Conservation (phyloP, 2,888 invertebrate genomes). For the Callyntrura sp. region DNA sequence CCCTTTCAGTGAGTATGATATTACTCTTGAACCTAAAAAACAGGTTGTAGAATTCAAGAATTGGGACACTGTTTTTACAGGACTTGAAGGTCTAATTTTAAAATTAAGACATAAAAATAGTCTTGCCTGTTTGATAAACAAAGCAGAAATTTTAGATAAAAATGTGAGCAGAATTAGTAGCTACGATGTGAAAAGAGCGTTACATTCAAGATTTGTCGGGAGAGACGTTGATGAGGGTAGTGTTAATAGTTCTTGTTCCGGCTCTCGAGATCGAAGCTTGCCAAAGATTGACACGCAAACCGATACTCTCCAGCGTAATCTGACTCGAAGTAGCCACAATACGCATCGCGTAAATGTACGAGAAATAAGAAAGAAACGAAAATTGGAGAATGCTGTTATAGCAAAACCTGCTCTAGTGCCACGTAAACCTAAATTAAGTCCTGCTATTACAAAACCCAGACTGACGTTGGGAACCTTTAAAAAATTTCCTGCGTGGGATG, state of each 20-base stretch:
- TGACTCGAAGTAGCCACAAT: conserved; percentile 29
- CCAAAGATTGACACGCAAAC: too few species aligned
- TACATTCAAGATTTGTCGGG: conserved; percentile 76
- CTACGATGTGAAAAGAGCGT: conserved; percentile 75
- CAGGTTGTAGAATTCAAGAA: conserved; percentile 87
- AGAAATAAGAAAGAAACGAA: conserved; percentile 48
- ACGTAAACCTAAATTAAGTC: background rate
- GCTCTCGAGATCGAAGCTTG: conserved; percentile 42
- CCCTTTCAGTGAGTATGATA: conserved; percentile 86
- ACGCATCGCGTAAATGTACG: conserved; percentile 51
- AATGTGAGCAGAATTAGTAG: conserved; percentile 58
- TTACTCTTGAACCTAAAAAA: conserved; percentile 87
- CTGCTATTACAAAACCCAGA: conserved; percentile 36
- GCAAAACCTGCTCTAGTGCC: background rate
- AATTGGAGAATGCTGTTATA: background rate
- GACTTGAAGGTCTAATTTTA: conserved; percentile 85
- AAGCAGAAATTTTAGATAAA: background rate
- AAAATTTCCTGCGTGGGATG: conserved; percentile 66
- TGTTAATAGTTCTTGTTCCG: background rate
- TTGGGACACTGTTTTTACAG: conserved; percentile 86
- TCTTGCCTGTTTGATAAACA: background rate
- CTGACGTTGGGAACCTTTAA: conserved; percentile 57
- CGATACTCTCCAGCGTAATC: background rate
- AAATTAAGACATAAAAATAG: conserved; percentile 78
- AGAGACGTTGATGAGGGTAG: background rate